Evolutionary conservation across 2,888 invertebrate species (phyloP), one percentile per base, ranked within the genome.

Genomic region (Xanthostigma xanthostigma): DNA sequence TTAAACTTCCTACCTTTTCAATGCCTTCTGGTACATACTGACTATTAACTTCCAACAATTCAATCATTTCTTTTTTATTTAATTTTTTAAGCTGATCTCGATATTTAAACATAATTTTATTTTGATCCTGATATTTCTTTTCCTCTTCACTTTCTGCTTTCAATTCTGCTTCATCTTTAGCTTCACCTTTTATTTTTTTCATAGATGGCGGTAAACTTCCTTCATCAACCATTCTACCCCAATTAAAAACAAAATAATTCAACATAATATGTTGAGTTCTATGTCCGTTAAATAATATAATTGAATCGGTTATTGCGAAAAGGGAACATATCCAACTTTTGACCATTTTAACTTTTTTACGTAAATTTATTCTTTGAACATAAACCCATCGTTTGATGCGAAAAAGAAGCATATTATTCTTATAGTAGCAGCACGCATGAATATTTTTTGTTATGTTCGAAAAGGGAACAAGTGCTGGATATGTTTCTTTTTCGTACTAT

Each of bases 171-270:
- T 67, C 67, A 58, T 72, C 72, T 63, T 75, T 71, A 1, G 75
- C 73, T 57, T 83, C 83, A 0, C 67, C 59, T 63, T 88, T 88
- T 0, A 76, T 55, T 62, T 87, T 89, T 56, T 89, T 89, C 0
- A 73, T 57, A 6, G 65, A 69, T 3, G 81, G 76, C 3, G 81
- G 76, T 1, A 73, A 62, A 55, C 79, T 80, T 58, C 78, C 76
- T 50, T 65, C 68, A 51, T 72, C 70, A 43, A 72, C 59, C 37
- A 13, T 17, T 9, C 33, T 9, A 66, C 58, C 2, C 67, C 14
- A 27, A 27, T 27, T 71, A 57, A 9, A 60, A 60, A 45, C 39
- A 45, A 41, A 53, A 40, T 17, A 43, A 34, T 39, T 27, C 27
- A 27, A 27, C 27, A 27, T 27, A n/a, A n/a, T n/a, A n/a, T n/a